Evolutionary conservation across 2,888 invertebrate genomes (phyloP), one percentile per base, ranked within the genome.

Genomic region (Dolichopus griseipennis): DNA sequence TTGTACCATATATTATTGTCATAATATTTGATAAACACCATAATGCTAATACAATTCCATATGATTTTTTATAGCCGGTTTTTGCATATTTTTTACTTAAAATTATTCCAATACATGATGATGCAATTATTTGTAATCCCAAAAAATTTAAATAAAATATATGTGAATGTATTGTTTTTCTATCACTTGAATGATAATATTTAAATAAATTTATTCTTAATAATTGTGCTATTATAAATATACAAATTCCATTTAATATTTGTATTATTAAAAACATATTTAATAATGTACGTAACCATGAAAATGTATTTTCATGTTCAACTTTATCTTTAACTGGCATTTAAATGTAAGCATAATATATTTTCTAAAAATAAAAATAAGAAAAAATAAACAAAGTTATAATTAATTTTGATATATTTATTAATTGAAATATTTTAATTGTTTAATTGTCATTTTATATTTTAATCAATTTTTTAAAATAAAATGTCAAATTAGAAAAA

Each of bases 1-100:
- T 18, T 18, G 68, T 65, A 41, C 70, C 69, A 64, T 66, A 68
- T 18, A 71, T 34, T 21, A 71, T 69, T 21, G 67, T 22, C 15
- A 71, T 62, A 27, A 70, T 67, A 37, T 69, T 69, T 34, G 72
- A 70, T 8, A 70, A 65, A 67, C 70, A 66, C 72, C 71, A 73
- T 15, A 72, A 65, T 22, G 66, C 69, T 64, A 72, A 67, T n/a
- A 72, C 18, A 6, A 65, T 62, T 61, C 66, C 61, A 33, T 71
- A 68, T 52, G 18, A 52, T 18, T 52, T 52, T 18, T 52, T 52
- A 52, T 12, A 18, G 9, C 6, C 6, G 6, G 9, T 52, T 52
- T 52, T 52, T 15, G 9, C 18, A 52, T 18, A 52, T 52, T 52
- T 52, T 18, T 52, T 52, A 52, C n/a, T 15, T 52, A 37, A 37